These are phyloP conservation scores for Myotis lucifugus DNA, from an alignment of 2,113 vertebrate species.

Conservation along the genomic window DNA sequence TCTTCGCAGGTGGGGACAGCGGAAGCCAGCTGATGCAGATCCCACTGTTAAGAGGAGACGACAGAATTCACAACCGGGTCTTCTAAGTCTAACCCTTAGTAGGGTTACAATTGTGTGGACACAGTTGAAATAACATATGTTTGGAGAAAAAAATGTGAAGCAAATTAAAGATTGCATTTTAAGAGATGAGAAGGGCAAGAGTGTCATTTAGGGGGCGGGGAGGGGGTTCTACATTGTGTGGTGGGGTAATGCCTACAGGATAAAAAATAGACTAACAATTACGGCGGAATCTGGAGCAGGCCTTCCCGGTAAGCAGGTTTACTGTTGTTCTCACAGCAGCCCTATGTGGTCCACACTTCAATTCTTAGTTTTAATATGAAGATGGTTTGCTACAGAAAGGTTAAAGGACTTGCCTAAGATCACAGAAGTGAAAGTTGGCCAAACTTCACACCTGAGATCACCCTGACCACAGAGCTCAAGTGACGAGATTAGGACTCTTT, in stretches of 20 bases:
- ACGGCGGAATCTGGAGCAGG: neutral
- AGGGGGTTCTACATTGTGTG: neutral
- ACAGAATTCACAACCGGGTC: conserved; percentile 40
- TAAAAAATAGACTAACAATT: neutral
- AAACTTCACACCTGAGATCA: neutral
- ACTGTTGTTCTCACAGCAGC: neutral
- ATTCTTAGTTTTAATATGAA: neutral
- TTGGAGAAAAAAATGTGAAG: conserved; percentile 60
- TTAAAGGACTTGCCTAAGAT: neutral
- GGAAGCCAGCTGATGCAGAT: neutral
- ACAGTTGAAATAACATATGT: conserved; percentile 70
- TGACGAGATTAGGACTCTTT: neutral
- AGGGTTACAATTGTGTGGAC: conserved; percentile 58
- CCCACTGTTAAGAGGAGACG: neutral
- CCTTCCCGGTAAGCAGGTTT: neutral
- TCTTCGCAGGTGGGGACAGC: neutral
- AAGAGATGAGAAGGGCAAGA: conserved; percentile 57
- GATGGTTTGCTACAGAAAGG: neutral
- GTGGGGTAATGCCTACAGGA: neutral
- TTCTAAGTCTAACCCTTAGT: conserved; percentile 46
- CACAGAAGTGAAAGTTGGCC: neutral
- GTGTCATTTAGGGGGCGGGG: neutral
- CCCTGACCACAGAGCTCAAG: neutral
- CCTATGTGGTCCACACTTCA: neutral
- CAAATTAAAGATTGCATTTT: conserved; percentile 65